Conservation (phyloP, 1,140 invertebrate genomes). For the Saccostrea echinata region DNA sequence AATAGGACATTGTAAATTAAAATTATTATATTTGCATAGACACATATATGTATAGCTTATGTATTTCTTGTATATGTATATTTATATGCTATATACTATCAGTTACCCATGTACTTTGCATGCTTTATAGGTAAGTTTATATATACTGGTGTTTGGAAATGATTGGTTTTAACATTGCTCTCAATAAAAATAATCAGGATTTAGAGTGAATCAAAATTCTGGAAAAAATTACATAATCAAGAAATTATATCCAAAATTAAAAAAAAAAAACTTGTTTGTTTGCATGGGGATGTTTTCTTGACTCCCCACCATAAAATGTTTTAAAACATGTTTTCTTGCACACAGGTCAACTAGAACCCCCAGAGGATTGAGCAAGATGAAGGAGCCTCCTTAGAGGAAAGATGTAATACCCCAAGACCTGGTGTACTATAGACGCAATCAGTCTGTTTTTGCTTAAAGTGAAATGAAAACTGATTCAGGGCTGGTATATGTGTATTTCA, state of each 20-base stretch:
- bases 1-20: neutral
- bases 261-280: neutral
- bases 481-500: conserved; percentile 39
- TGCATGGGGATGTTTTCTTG: conserved; percentile 41
- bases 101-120: neutral
- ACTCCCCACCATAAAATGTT: conserved; percentile 57
- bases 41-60: neutral
- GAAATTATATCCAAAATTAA: neutral
- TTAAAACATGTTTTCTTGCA: conserved; percentile 59
- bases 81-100: neutral
- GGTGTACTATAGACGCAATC: conserved; percentile 33
- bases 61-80: neutral
- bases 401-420: conserved; percentile 18
- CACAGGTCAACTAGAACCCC: conserved; percentile 51
- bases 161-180: neutral
- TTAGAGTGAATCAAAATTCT: neutral
- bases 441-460: conserved; percentile 39
- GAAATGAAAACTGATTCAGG: conserved; percentile 59
- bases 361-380: conserved; percentile 40
- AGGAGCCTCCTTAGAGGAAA: conserved; percentile 17
- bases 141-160: neutral
- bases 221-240: neutral
- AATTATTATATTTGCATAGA: neutral
- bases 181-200: neutral
- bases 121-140: neutral